Percentiles rank a stretch among this genome's conserved stretches.
Evolutionary conservation across 2,797 vertebrate species (phyloP).

Genomic region (Pachyuromys duprasi): DNA sequence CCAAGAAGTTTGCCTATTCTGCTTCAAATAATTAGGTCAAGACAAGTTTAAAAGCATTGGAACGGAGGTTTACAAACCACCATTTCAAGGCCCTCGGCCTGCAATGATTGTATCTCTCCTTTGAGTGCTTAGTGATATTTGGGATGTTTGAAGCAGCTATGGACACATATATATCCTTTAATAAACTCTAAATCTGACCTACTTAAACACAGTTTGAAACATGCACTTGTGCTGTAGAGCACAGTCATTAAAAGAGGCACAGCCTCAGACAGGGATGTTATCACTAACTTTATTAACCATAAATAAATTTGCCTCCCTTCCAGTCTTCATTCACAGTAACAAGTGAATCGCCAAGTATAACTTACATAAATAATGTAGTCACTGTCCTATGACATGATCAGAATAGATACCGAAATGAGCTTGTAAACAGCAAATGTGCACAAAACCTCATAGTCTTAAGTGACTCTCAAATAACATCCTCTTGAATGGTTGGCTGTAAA

Average conservation of each 20-base stretch:
- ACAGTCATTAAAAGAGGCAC: not conserved
- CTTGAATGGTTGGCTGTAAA: not conserved
- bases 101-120: conserved; percentile 7
- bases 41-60: conserved; percentile 5
- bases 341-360: not conserved
- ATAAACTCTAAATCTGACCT: conserved; percentile 10
- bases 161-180: not conserved
- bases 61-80: not conserved
- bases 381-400: not conserved
- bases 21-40: conserved; percentile 49
- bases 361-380: not conserved
- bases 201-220: conserved; percentile 33
- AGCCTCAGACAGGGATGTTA: not conserved
- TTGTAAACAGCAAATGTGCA: not conserved
- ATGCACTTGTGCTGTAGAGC: not conserved
- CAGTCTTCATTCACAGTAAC: conserved; percentile 1
- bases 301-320: not conserved
- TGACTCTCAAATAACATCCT: not conserved
- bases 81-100: conserved; percentile 18
- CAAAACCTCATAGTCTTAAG: not conserved
- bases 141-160: not conserved
- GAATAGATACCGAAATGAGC: not conserved
- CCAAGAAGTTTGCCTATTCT: not conserved
- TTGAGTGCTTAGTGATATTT: not conserved
- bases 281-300: not conserved